phyloP scores from a whole-genome alignment of 2,888 invertebrate genomes.

The Erebia palarica region DNA sequence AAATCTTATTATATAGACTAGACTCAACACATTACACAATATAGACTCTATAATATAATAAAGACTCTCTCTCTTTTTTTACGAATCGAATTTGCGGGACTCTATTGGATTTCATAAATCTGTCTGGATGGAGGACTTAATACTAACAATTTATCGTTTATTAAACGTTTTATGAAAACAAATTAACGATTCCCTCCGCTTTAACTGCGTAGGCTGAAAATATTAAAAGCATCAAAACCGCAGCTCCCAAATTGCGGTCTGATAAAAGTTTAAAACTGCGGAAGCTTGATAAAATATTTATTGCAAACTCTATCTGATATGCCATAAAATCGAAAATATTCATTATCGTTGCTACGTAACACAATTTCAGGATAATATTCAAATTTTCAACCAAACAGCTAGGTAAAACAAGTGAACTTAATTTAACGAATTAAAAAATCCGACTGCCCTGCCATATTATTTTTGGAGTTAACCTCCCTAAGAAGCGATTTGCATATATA shows the following conservation, averaged over 20 bases:
- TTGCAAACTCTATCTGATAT: constrained; percentile 2
- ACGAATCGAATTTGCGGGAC: too few relatives aligned
- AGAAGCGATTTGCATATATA: too few relatives aligned
- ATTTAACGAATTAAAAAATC: too few relatives aligned
- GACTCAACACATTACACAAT: too few relatives aligned
- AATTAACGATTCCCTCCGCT: background rate
- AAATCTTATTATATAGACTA: too few relatives aligned
- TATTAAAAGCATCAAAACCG: constrained; percentile 19
- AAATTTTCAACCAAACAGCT: background rate
- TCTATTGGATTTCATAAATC: too few relatives aligned
- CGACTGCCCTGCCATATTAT: too few relatives aligned
- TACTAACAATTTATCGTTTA: background rate
- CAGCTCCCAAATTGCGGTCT: constrained; percentile 23
- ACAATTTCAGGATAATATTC: background rate
- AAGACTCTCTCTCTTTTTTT: too few relatives aligned
- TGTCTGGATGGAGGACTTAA: background rate
- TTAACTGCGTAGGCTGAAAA: constrained; percentile 10
- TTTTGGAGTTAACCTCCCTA: too few relatives aligned
- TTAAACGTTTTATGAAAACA: background rate
- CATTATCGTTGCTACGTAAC: constrained; percentile 7
- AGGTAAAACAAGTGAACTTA: too few relatives aligned
- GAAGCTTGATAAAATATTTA: constrained; percentile 24
- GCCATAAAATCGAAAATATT: constrained; percentile 12
- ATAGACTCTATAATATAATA: too few relatives aligned
- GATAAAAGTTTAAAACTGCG: constrained; percentile 23